These are phyloP conservation scores for Sebastes aleutianus DNA, from an alignment of 2,797 vertebrate species.

Conservation along the genomic window DNA sequence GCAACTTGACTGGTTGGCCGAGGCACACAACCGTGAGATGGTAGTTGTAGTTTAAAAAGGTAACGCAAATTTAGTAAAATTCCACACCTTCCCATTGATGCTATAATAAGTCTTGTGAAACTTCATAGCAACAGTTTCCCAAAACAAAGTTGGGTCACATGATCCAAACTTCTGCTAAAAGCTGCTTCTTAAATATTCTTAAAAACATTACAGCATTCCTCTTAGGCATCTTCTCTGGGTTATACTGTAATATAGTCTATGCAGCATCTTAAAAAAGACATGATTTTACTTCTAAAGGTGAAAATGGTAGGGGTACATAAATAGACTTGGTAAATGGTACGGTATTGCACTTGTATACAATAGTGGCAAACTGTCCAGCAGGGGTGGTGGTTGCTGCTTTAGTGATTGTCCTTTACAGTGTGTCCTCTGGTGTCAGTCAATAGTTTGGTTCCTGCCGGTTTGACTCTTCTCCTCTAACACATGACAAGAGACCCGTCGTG, in stretches of 20 bases:
- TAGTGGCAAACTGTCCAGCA: not conserved
- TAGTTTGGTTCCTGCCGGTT: slow-evolving; percentile 61
- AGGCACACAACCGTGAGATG: too few species aligned
- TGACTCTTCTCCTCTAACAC: slow-evolving; percentile 56
- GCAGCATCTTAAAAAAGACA: not conserved
- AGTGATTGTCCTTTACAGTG: slow-evolving; percentile 49
- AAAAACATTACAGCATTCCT: not conserved
- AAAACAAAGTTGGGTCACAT: not conserved
- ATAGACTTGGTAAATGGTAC: not conserved
- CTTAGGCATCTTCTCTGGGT: not conserved
- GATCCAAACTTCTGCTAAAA: not conserved
- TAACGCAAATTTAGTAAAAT: not conserved
- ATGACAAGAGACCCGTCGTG: slow-evolving; percentile 56
- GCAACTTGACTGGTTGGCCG: too few species aligned
- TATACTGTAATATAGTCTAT: not conserved
- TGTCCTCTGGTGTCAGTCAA: slow-evolving; percentile 75
- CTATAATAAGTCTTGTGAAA: not conserved
- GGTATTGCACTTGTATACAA: not conserved
- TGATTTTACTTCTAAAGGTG: not conserved
- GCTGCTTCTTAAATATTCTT: not conserved
- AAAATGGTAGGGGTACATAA: not conserved
- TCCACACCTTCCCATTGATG: not conserved
- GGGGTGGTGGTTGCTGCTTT: not conserved
- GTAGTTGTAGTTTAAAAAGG: not conserved
- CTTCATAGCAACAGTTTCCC: not conserved